phyloP scores from a whole-genome alignment of 1,140 invertebrate species.

The Aphelinus certus region DNA sequence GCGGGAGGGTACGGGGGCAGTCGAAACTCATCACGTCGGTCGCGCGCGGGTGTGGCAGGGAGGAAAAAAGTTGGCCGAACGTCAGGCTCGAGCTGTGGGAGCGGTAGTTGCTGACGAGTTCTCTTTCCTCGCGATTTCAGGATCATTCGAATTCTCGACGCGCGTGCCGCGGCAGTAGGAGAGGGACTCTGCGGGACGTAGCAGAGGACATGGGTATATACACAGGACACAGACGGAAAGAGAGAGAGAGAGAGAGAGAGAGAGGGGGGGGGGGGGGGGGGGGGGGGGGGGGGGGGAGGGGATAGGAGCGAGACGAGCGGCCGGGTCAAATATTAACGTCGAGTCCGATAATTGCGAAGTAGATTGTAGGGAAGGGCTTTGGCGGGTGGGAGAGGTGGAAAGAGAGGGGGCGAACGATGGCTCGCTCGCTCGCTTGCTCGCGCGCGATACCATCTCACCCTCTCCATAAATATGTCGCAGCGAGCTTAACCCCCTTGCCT shows the following conservation, averaged over 20 bases:
- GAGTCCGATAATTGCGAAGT: conserved; percentile 65
- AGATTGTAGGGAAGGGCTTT: conserved; percentile 54
- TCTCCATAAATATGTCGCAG: conserved; percentile 67
- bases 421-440: conserved; percentile 51
- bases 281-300: too few relatives aligned
- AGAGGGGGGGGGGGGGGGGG: too few relatives aligned
- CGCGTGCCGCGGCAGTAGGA: conserved; percentile 29
- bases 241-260: neutral
- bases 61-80: conserved; percentile 1
- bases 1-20: neutral
- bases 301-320: too few relatives aligned
- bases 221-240: neutral
- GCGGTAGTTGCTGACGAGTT: conserved; percentile 15
- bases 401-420: conserved; percentile 39
- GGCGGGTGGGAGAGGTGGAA: conserved; percentile 15
- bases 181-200: neutral
- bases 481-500: conserved; percentile 64
- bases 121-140: conserved; percentile 22
- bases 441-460: conserved; percentile 64
- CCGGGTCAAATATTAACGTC: conserved; percentile 65
- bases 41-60: neutral
- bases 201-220: neutral
- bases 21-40: conserved; percentile 14
- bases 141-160: conserved; percentile 32
- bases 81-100: conserved; percentile 1